Base-by-base conservation (phyloP, 2,113 vertebrate species). In the Prionailurus bengalensis region DNA sequence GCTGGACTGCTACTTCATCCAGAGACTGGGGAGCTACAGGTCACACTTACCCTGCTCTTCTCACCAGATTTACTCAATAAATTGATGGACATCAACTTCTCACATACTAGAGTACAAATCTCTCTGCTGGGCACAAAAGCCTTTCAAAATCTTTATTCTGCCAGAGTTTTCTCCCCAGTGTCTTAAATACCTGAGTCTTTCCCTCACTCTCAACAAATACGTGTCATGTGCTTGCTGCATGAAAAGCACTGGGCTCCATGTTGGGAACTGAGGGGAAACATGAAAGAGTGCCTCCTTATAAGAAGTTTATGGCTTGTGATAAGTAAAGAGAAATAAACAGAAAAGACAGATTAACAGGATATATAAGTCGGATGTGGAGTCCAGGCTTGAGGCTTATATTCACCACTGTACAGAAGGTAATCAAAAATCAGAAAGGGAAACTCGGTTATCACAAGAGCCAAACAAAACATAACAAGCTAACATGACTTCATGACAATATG, bases 281-380 rank as follows among this genome's bases (percentile, higher is more conserved):
- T 17, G 2, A 51, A 87, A 80, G 1, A 42, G 16, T 15, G 21
- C 10, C 12, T 25, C 33, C 82, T 74, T 42, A 70, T 36, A n/a
- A 92, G 53, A 45, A 76, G 48, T 29, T 51, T 33, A 36, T 48
- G 16, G 12, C 27, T 78, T 39, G 4, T 33, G 53, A 76, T 21
- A 61, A 21, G 73, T 48, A 27, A 85, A 61, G 27, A 95, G 39
- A 51, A 51, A 42, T 29, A 81, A 96, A 63, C n/a, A 78, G 36
- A 85, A 91, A 94, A 68, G 36, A 74, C 5, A 84, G 51, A 29
- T 2, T 33, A 39, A 68, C 4, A 27, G 7, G 15, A 81, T 33
- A 7, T 36, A 16, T 2, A 23, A 36, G 29, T 1, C 42, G 5
- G 31, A 11, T 3, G 21, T 13, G 21, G 3, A 76, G 6, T 16